Conservation (phyloP, 2,113 vertebrate species). For the Ranitomeya variabilis region DNA sequence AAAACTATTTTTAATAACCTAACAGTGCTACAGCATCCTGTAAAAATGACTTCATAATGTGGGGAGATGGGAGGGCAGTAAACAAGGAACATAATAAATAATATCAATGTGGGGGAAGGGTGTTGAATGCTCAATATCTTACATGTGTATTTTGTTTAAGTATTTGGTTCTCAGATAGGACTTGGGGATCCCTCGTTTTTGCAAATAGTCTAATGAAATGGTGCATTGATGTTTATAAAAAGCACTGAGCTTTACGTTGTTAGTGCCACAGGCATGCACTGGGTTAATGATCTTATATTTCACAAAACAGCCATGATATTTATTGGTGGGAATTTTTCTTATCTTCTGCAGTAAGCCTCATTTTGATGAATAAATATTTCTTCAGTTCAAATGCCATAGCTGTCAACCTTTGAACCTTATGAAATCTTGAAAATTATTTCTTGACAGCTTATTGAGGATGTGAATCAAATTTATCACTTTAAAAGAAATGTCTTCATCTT, state of each 20-base stretch:
- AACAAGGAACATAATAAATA: background rate
- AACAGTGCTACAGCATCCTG: background rate
- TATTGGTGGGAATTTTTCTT: background rate
- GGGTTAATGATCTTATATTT: background rate
- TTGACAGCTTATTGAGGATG: slow-evolving; percentile 5
- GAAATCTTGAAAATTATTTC: slow-evolving; percentile 12
- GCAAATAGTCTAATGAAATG: background rate
- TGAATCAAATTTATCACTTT: slow-evolving; percentile 12
- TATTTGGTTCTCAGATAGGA: too few relatives aligned
- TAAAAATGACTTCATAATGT: background rate
- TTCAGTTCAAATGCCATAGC: slow-evolving; percentile 40
- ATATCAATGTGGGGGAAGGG: background rate
- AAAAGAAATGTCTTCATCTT: slow-evolving; percentile 11
- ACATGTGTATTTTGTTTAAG: background rate
- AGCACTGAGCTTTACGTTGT: background rate
- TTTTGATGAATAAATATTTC: slow-evolving; percentile 32
- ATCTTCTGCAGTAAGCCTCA: background rate
- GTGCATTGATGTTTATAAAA: background rate
- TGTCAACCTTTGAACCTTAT: slow-evolving; percentile 12
- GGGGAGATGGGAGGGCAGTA: background rate
- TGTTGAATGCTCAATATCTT: background rate
- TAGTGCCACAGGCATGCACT: background rate
- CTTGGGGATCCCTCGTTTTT: too few relatives aligned
- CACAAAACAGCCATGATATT: slow-evolving; percentile 1
- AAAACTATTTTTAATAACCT: too few relatives aligned